These are phyloP conservation scores for Neuroscelio doddi DNA, from an alignment of 2,888 invertebrate species.

Conservation along the genomic window DNA sequence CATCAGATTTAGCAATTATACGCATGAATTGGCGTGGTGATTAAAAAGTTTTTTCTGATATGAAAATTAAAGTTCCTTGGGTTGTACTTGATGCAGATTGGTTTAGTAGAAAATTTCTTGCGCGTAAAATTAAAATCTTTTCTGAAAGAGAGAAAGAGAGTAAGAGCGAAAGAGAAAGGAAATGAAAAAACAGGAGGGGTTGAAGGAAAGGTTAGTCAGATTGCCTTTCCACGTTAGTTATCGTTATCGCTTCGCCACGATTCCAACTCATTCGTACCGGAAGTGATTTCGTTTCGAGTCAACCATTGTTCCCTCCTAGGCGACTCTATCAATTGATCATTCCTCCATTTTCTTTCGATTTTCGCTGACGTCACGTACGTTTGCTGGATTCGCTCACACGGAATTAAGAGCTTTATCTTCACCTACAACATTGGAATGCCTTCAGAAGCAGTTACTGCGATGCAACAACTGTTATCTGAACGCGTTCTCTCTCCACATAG, in stretches of 20 bases:
- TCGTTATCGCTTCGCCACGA: slow-evolving; percentile 20
- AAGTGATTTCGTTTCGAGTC: slow-evolving; percentile 57
- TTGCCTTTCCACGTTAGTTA: slow-evolving; percentile 17
- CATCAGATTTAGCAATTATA: too few relatives aligned
- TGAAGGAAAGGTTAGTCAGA: too few relatives aligned
- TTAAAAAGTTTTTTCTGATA: too few relatives aligned
- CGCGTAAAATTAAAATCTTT: slow-evolving; percentile 24
- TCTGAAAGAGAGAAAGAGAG: neutral
- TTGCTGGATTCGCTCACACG: slow-evolving; percentile 49
- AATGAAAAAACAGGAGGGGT: too few relatives aligned
- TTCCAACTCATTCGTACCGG: slow-evolving; percentile 24
- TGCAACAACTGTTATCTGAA: slow-evolving; percentile 9
- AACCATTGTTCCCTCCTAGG: slow-evolving; percentile 53
- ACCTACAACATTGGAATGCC: slow-evolving; percentile 24
- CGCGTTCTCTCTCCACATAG: neutral
- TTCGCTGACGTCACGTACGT: slow-evolving; percentile 46
- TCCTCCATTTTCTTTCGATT: slow-evolving; percentile 43
- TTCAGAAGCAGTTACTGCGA: slow-evolving; percentile 30
- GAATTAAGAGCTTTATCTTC: slow-evolving; percentile 63
- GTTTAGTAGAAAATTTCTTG: slow-evolving; percentile 2
- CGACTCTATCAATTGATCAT: slow-evolving; percentile 49
- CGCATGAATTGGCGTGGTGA: too few relatives aligned
- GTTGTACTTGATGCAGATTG: too few relatives aligned
- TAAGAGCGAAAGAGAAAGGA: too few relatives aligned
- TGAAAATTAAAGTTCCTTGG: too few relatives aligned